Base-by-base conservation (phyloP, 92 coral and sea anemone species). In the Heteractis magnifica region DNA sequence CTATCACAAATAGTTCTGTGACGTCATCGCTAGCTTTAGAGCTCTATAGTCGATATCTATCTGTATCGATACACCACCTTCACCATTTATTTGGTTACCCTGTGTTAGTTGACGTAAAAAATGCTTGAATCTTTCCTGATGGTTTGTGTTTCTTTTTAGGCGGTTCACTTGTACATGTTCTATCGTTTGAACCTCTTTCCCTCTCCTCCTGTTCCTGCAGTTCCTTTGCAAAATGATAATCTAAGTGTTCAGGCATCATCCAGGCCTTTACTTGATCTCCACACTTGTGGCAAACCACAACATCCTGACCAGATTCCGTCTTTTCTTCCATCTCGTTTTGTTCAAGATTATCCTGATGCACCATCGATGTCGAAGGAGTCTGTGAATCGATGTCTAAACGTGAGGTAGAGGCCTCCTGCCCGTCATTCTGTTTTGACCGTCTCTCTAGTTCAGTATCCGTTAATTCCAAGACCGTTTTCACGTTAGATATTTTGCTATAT, bases 151-250 rank as follows among this genome's bases (percentile, higher is more conserved):
- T 84, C 19, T 84, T 84, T 23, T 74, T 76, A 10, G 87, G 87
- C 4, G 87, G 87, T 75, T 76, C 79, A 51, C 52, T 6, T 48
- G 59, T 34, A 16, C 51, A 34, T 34, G 44, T 34, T n/a, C 15
- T n/a, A 48, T 20, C 44, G 18, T 10, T 23, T 14, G 49, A 10
- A 44, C 1, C 21, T 68, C 84, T 68, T 85, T 79, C 65, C 41
- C 65, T 48, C 52, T 70, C 21, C 26, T 88, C 88, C 16, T 82
- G 52, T 50, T 90, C 82, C 81, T 95, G 94, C 72, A 94, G 56
- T 49, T 92, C 93, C 79, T 92, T 83, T 0, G 96, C 98, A 79
- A 92, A 95, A 79, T 95, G 98, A 79, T 84, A 94, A 70, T 95
- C 98, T 34, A 81, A 70, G 71, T 95, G 98, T 55, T 92, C 98